Evolutionary conservation across 2,888 invertebrate genomes (phyloP), one percentile per base, ranked within the genome.

Genomic region (Glyphotaelius pellucidus): DNA sequence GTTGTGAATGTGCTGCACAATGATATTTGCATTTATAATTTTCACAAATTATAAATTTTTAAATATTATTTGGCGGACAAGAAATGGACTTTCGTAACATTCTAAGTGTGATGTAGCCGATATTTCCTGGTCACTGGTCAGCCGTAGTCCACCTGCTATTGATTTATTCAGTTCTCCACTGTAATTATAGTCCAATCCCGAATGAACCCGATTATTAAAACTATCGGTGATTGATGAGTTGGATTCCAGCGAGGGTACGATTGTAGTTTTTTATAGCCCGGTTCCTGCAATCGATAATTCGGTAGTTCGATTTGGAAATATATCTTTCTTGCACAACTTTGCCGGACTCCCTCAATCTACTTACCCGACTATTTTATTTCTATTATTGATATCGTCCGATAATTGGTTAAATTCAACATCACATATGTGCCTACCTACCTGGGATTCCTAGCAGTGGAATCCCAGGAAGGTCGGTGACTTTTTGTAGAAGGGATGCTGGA

Each of bases 121-220:
- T 85, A 38, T 85, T 85, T 42, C 38, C 38, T 38, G 85, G 85
- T 85, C 85, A 38, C 15, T 25, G 83, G 31, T 5, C 83, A 83
- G 25, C 85, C 52, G 14, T 32, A 5, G 87, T 87, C 47, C 94
- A 94, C 94, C 84, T 86, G 80, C 91, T 92, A 93, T 93, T 93
- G 93, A 93, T 93, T 93, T 93, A 93, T 93, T 80, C 35, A 47
- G 84, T 81, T 32, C 90, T 38, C 42, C 86, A 47, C 80, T 86
- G 52, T 92, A 92, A 92, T 92, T 92, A 92, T 42, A 89, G 80
- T 31, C 67, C 80, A 35, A 84, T 90, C 86, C 90, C 32, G 91
- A 91, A 89, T 83, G 31, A 88, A 87, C 38, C 38, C 86, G 90
- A 91, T 92, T 92, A 91, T 91, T 92, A 92, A 92, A 92, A 88